These are phyloP conservation scores for Triplophysa siluroides DNA, from an alignment of 2,113 vertebrate genomes.

Conservation along the genomic window DNA sequence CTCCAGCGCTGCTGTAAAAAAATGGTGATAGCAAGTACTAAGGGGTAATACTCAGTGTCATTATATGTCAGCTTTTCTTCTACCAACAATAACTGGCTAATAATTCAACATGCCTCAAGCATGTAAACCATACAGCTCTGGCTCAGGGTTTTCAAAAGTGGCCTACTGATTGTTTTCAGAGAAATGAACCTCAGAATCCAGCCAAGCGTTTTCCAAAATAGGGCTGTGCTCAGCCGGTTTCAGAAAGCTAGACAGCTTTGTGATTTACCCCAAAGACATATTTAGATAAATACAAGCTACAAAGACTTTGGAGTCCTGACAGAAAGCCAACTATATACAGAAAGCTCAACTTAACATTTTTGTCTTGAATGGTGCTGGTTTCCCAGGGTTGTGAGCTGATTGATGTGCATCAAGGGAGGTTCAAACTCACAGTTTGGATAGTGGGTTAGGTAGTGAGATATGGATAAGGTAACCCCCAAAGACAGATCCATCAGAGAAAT, in stretches of 20 bases:
- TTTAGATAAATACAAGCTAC: slow-evolving; percentile 77
- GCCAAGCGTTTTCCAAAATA: slow-evolving; percentile 64
- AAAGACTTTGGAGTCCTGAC: slow-evolving; percentile 60
- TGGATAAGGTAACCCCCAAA: background rate
- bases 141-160: slow-evolving; percentile 37
- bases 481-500: slow-evolving; percentile 18
- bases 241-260: slow-evolving; percentile 67
- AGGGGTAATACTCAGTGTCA: slow-evolving; percentile 6
- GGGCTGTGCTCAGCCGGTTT: slow-evolving; percentile 62
- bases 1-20: slow-evolving; percentile 32
- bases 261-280: slow-evolving; percentile 72
- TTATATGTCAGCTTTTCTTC: slow-evolving; percentile 26
- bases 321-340: slow-evolving; percentile 48
- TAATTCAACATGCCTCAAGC: slow-evolving; percentile 65
- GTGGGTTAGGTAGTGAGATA: background rate
- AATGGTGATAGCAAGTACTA: slow-evolving; percentile 42
- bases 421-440: slow-evolving; percentile 30
- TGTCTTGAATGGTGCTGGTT: slow-evolving; percentile 24
- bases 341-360: slow-evolving; percentile 35
- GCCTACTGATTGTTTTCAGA: slow-evolving; percentile 55
- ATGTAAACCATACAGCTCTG: slow-evolving; percentile 51
- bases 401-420: slow-evolving; percentile 19
- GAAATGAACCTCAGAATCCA: slow-evolving; percentile 57
- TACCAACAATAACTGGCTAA: slow-evolving; percentile 59
- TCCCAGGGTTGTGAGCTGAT: slow-evolving; percentile 20